Base-by-base conservation (phyloP, 1,140 invertebrate species). In the Notospermus geniculatus region DNA sequence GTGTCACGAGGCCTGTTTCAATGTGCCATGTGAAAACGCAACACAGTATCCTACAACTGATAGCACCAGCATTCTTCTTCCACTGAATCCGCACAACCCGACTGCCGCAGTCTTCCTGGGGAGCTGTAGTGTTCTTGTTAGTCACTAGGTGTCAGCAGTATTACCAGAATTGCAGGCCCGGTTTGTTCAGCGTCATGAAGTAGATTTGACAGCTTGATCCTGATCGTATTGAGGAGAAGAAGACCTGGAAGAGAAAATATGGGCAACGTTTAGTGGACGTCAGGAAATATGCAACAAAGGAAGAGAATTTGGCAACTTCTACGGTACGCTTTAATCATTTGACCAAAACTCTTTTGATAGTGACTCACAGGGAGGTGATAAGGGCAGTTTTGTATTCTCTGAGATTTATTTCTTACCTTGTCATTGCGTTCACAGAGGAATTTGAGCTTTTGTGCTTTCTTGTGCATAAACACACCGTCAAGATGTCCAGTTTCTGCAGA, bases 401-500 rank as follows among this genome's bases (percentile, higher is more conserved):
- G 11, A 17, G 2, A 28, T 25, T 19, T 46, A 52, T 19, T n/a
- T 28, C 62, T 53, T 81, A 90, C 95, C 87, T 98, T 98, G 83
- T 98, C 97, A 84, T 99, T 99, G 75, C 96, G 87, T 86, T 99
- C 97, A 84, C 97, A 99, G 66, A 99, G 87, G 84, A 99, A 99
- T 85, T 99, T 99, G 73, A 99, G 88, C 82, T 96, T 91, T 85
- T 99, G 97, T 74, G 96, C 95, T 85, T 99, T 98, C 85, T 99
- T 99, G 86, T 99, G 97, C 97, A 99, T 99, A 76, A 99, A 99
- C 17, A 99, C 97, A 68, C 97, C 96, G 83, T 98, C 95, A 57
- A 98, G 86, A 83, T 98, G 95, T 55, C 96, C 96, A 60, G 93
- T 96, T 79, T 96, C 95, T 22, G 97, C 95, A 70, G 93, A 76